phyloP scores from a whole-genome alignment of 2,113 vertebrate species.

The Formicarius rufipectus region DNA sequence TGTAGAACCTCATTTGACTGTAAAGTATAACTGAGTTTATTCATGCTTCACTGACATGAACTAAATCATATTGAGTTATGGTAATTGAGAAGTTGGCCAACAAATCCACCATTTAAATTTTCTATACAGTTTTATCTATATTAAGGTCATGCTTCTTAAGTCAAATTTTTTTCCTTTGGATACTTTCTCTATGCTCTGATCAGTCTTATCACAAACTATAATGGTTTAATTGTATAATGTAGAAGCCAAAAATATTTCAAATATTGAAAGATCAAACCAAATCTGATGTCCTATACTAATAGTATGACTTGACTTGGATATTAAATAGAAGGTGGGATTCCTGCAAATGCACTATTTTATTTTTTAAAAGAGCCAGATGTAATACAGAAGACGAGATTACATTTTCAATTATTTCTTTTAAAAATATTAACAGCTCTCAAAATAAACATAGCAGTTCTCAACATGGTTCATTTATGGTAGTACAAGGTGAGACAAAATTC shows the following conservation, averaged over 20 bases:
- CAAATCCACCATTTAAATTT: neutral
- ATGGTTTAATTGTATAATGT: neutral
- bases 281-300: neutral
- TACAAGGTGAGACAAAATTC: neutral
- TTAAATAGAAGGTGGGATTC: neutral
- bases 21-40: neutral
- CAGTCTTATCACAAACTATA: neutral
- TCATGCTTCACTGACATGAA: neutral
- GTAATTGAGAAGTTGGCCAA: slow-evolving; percentile 12
- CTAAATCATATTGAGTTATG: neutral
- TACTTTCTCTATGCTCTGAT: neutral
- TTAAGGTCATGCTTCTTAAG: neutral
- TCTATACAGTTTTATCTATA: neutral
- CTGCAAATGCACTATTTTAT: neutral
- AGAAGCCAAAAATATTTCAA: neutral
- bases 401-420: neutral
- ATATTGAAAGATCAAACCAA: neutral
- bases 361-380: neutral
- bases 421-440: neutral
- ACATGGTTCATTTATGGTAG: neutral
- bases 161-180: neutral
- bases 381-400: neutral
- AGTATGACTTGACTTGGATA: neutral
- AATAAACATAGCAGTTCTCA: neutral
- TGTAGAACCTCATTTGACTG: neutral